Conservation (phyloP, 2,888 invertebrate genomes). For the Ormyrus thymus region DNA sequence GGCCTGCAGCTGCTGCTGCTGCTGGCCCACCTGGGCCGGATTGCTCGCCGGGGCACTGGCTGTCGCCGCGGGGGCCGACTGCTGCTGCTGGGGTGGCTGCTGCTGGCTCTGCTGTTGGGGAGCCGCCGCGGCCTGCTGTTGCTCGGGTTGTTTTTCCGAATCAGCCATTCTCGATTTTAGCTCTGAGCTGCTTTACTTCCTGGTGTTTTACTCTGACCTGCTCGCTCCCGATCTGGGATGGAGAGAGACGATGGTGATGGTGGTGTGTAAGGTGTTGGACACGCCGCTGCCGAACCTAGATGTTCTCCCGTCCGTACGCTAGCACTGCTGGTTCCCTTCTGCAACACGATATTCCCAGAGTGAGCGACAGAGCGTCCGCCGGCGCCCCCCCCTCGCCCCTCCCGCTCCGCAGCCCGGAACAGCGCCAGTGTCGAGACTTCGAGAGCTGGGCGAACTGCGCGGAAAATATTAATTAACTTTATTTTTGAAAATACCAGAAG, state of each 20-base stretch:
- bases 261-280: conserved; percentile 70
- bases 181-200: conserved; percentile 69
- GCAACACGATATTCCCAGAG: conserved; percentile 44
- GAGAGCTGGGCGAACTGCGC: too few species aligned
- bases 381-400: not conserved
- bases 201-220: not conserved
- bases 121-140: conserved; percentile 81
- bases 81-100: conserved; percentile 22
- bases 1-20: conserved; percentile 43
- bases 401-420: not conserved
- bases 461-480: too few species aligned
- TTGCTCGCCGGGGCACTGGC: conserved; percentile 77
- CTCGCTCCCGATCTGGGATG: conserved; percentile 17
- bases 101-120: conserved; percentile 11
- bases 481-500: too few species aligned
- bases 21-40: conserved; percentile 68
- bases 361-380: not conserved
- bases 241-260: conserved; percentile 51
- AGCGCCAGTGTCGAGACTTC: too few species aligned
- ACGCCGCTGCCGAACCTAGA: conserved; percentile 76
- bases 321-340: conserved; percentile 77
- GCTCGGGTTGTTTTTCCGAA: conserved; percentile 90
- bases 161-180: conserved; percentile 92
- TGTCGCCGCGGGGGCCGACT: not conserved
- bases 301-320: conserved; percentile 76